A percentile compares a stretch with the other conserved stretches of the same genome.
Conservation (phyloP, 2,888 invertebrate genomes). For the Pachliopta kotzebuea region DNA sequence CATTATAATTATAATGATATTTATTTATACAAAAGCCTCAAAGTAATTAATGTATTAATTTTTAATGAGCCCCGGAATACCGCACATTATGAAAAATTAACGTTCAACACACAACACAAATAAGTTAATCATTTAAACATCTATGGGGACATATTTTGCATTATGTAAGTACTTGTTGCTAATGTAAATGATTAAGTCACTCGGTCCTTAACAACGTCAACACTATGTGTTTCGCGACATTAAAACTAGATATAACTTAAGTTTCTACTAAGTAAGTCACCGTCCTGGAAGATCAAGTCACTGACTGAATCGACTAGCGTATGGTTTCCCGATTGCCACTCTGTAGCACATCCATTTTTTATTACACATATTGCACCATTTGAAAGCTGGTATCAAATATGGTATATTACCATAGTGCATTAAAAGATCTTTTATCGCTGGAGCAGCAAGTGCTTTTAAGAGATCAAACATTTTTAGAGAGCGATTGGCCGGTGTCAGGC, state of each 20-base stretch:
- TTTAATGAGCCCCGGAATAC: constrained; percentile 58
- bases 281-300: constrained; percentile 62
- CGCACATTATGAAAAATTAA: constrained; percentile 47
- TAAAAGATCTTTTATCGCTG: not conserved
- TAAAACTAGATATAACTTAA: constrained; percentile 42
- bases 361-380: constrained; percentile 19
- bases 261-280: constrained; percentile 53
- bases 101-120: constrained; percentile 56
- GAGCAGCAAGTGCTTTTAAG: constrained; percentile 30
- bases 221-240: constrained; percentile 65
- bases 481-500: constrained; percentile 34
- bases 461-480: constrained; percentile 48
- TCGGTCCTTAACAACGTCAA: constrained; percentile 50
- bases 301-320: constrained; percentile 58
- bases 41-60: constrained; percentile 64
- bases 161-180: constrained; percentile 59
- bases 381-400: not conserved
- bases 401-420: constrained; percentile 1
- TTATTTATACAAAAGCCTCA: constrained; percentile 70
- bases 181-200: constrained; percentile 31
- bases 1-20: constrained; percentile 44
- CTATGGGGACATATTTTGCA: constrained; percentile 70
- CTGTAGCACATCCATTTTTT: constrained; percentile 41
- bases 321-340: constrained; percentile 45
- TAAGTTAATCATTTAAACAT: constrained; percentile 55